phyloP scores from a whole-genome alignment of 2,888 invertebrate genomes.

The Polymixis flavicincta region DNA sequence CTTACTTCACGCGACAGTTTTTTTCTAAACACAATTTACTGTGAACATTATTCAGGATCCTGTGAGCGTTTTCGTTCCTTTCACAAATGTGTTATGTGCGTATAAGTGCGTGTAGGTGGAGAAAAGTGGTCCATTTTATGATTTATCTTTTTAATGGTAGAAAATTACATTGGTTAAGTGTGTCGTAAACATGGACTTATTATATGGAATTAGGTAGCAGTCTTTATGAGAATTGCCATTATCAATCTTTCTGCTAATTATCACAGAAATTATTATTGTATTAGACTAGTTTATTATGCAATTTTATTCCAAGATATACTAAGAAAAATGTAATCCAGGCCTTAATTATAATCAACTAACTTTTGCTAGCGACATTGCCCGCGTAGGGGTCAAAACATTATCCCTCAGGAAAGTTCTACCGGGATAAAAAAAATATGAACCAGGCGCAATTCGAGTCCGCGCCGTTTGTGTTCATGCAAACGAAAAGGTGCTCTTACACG shows the following conservation, averaged over 20 bases:
- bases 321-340: too few relatives aligned
- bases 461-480: too few relatives aligned
- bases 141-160: constrained; percentile 25
- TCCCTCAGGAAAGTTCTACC: too few relatives aligned
- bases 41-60: constrained; percentile 53
- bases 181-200: constrained; percentile 21
- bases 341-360: too few relatives aligned
- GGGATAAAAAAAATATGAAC: too few relatives aligned
- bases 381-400: too few relatives aligned
- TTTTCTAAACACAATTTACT: constrained; percentile 52
- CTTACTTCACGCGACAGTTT: neutral
- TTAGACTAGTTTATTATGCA: neutral
- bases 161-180: constrained; percentile 32
- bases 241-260: neutral
- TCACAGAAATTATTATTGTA: neutral
- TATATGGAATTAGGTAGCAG: neutral
- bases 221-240: neutral
- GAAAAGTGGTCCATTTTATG: constrained; percentile 28
- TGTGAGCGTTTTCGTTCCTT: constrained; percentile 27
- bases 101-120: constrained; percentile 8
- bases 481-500: too few relatives aligned
- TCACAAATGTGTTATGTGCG: constrained; percentile 37
- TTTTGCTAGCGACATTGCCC: too few relatives aligned
- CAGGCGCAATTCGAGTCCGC: too few relatives aligned
- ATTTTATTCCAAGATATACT: neutral